Evolutionary conservation across 2,888 invertebrate species (phyloP).

Genomic region (Mythimna albipuncta): DNA sequence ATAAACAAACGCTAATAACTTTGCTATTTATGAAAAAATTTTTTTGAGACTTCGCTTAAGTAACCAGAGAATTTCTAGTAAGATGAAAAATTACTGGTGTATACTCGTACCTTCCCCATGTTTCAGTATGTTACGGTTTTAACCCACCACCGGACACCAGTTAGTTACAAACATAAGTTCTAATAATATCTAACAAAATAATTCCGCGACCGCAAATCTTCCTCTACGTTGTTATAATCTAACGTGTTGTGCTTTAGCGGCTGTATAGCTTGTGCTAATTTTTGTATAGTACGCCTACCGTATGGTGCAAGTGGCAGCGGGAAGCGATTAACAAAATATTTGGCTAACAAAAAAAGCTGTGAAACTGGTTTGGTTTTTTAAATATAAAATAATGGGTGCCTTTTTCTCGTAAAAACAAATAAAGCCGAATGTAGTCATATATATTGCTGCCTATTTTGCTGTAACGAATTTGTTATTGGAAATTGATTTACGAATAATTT

Average conservation of each 20-base stretch:
- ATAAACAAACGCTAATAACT: too few relatives aligned
- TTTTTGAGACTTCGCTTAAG: too few relatives aligned
- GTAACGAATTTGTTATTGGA: too few relatives aligned
- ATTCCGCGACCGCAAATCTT: slow-evolving; percentile 49
- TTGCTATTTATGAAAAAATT: too few relatives aligned
- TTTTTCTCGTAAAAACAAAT: too few relatives aligned
- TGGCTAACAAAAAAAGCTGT: neutral
- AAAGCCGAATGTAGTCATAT: too few relatives aligned
- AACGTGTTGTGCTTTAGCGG: slow-evolving; percentile 42
- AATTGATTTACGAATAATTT: too few relatives aligned
- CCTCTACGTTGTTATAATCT: slow-evolving; percentile 43
- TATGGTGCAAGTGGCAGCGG: slow-evolving; percentile 36
- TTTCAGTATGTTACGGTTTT: neutral
- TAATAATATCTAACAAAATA: slow-evolving; percentile 33
- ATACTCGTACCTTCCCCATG: neutral
- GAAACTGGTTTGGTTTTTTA: too few relatives aligned
- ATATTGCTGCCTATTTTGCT: too few relatives aligned
- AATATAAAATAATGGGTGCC: too few relatives aligned
- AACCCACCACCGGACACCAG: slow-evolving; percentile 28
- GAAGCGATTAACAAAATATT: slow-evolving; percentile 29
- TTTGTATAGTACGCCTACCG: slow-evolving; percentile 27
- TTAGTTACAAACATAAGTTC: slow-evolving; percentile 39
- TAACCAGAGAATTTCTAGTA: too few relatives aligned
- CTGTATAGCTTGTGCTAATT: slow-evolving; percentile 42
- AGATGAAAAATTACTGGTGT: too few relatives aligned